A percentile compares a stretch with the other conserved stretches of the same genome.
Conservation (phyloP, 2,888 invertebrate species). For the Andrena praecox region DNA sequence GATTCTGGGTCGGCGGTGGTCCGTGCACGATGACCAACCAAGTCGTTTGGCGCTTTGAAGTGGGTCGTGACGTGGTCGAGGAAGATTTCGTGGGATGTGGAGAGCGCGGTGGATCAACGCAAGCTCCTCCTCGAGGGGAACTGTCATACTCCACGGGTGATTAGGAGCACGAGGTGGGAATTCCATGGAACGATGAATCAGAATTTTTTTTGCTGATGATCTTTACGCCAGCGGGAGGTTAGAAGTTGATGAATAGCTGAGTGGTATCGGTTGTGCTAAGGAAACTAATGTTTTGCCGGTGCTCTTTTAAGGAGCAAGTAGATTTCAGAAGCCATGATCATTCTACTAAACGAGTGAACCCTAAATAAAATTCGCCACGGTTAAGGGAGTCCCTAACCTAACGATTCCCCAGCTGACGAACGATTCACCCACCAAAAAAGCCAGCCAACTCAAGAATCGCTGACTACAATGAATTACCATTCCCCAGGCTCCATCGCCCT, state of each 20-base stretch:
- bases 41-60: conserved; percentile 30
- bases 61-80: conserved; percentile 35
- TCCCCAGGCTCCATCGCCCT: background rate
- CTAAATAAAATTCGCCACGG: no score
- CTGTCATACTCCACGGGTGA: background rate
- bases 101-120: background rate
- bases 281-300: no score
- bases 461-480: background rate
- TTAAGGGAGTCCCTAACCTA: background rate
- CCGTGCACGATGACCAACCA: conserved; percentile 40
- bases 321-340: no score
- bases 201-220: background rate
- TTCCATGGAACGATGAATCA: background rate
- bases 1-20: conserved; percentile 20
- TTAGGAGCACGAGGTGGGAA: background rate
- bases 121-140: conserved; percentile 4
- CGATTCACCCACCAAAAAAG: background rate
- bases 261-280: background rate
- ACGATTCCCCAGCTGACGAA: background rate
- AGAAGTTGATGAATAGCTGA: background rate
- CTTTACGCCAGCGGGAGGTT: background rate
- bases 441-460: background rate
- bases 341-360: no score
- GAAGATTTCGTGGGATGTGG: conserved; percentile 41
- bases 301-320: no score